A percentile compares a stretch with the other conserved stretches of the same genome.
Conservation (phyloP, 2,113 vertebrate genomes). For the Cyphomyrus discorhynchus region DNA sequence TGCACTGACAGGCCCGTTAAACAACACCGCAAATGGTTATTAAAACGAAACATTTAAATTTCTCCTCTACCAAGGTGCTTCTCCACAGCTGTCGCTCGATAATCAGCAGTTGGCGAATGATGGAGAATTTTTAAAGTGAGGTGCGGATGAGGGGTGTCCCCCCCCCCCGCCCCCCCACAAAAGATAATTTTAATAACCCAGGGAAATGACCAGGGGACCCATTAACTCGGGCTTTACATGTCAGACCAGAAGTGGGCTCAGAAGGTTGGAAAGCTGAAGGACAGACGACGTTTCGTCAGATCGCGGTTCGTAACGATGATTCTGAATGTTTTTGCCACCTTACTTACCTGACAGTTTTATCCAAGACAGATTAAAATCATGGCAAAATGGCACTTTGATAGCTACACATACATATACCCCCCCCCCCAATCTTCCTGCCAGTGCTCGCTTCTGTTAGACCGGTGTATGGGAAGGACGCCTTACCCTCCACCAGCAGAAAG, state of each 20-base stretch:
- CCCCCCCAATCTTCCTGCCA: not conserved
- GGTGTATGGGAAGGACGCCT: slow-evolving; percentile 6
- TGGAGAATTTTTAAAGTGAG: slow-evolving; percentile 2
- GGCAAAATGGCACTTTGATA: not conserved
- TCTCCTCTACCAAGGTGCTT: not conserved
- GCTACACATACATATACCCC: not conserved
- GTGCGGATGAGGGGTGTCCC: not conserved
- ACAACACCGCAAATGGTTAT: slow-evolving; percentile 12
- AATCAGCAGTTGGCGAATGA: not conserved
- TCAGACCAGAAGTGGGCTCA: not conserved
- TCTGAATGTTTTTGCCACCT: not conserved
- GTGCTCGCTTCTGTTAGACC: not conserved
- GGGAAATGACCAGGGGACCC: slow-evolving; percentile 8
- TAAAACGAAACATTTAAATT: slow-evolving; percentile 20
- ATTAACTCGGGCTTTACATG: not conserved
- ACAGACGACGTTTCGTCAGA: not conserved
- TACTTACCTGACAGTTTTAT: not conserved
- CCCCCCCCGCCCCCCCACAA: not conserved
- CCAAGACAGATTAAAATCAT: not conserved
- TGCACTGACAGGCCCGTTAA: slow-evolving; percentile 15
- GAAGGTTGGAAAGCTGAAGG: not conserved
- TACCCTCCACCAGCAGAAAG: slow-evolving; percentile 70
- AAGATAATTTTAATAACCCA: not conserved
- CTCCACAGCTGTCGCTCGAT: slow-evolving; percentile 7
- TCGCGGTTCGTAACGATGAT: not conserved